These are phyloP conservation scores for Danio choprae DNA, from an alignment of 2,797 vertebrate species.

Conservation along the genomic window DNA sequence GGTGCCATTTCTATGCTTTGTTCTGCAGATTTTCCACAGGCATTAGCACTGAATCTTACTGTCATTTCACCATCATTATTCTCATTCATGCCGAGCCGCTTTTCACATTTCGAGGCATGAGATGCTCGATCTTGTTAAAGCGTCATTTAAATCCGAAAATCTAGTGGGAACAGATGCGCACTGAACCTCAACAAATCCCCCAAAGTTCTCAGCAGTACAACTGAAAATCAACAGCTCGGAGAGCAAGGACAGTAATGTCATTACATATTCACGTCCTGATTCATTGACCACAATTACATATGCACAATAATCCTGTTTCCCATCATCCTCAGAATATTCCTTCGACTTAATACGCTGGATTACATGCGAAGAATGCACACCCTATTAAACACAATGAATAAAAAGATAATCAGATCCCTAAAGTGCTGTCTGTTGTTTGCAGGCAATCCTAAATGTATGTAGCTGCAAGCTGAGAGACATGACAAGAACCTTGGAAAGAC, in stretches of 20 bases:
- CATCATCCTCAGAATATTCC: slow-evolving; percentile 6
- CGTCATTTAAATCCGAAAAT: slow-evolving; percentile 34
- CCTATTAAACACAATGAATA: slow-evolving; percentile 29
- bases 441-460: neutral
- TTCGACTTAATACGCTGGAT: slow-evolving; percentile 14
- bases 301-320: slow-evolving; percentile 43
- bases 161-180: slow-evolving; percentile 25
- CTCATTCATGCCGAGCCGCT: neutral
- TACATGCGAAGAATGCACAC: slow-evolving; percentile 16
- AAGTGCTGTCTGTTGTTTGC: slow-evolving; percentile 2
- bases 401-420: slow-evolving; percentile 25
- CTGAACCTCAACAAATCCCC: slow-evolving; percentile 31
- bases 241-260: neutral
- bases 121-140: slow-evolving; percentile 29
- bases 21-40: slow-evolving; percentile 22
- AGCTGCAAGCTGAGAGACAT: neutral
- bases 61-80: slow-evolving; percentile 20
- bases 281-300: slow-evolving; percentile 26
- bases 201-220: neutral
- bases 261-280: slow-evolving; percentile 29
- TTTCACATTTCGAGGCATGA: slow-evolving; percentile 22
- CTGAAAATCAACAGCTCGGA: slow-evolving; percentile 19
- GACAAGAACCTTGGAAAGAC: slow-evolving; percentile 10
- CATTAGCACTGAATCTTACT: neutral
- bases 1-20: neutral